A percentile compares a stretch with the other conserved stretches of the same genome.
Evolutionary conservation across 64 coral and sea anemone genomes (phyloP).

Genomic region (Pocillopora verrucosa): DNA sequence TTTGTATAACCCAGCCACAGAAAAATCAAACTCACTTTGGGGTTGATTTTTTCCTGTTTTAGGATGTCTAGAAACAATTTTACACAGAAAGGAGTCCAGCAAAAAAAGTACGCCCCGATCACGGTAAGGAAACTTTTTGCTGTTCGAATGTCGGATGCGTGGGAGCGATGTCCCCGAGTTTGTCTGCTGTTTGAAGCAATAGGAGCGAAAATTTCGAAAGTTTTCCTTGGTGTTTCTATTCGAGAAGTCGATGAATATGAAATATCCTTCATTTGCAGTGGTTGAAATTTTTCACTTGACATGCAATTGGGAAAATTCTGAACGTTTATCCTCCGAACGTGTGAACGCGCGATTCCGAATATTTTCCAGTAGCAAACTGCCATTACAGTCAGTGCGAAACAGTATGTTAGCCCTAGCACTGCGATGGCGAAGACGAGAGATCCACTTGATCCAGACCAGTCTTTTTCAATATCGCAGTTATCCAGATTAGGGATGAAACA

Average conservation of each 20-base stretch:
- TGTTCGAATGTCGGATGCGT: slow-evolving; percentile 41
- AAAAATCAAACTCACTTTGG: slow-evolving; percentile 34
- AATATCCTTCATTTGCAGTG: background rate
- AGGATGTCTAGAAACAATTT: slow-evolving; percentile 28
- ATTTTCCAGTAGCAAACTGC: slow-evolving; percentile 57
- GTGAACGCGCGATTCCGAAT: slow-evolving; percentile 54
- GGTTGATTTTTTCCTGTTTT: background rate
- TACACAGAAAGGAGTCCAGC: slow-evolving; percentile 68
- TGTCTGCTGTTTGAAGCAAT: background rate
- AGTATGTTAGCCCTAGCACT: slow-evolving; percentile 62
- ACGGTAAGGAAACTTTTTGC: slow-evolving; percentile 59
- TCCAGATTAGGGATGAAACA: slow-evolving; percentile 72
- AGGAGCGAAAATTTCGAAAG: background rate
- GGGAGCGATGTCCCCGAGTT: background rate
- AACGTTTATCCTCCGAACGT: slow-evolving; percentile 29
- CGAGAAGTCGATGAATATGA: background rate
- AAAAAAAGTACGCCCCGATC: slow-evolving; percentile 47
- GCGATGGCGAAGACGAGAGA: slow-evolving; percentile 29
- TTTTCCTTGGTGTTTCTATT: background rate
- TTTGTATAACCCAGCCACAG: slow-evolving; percentile 66
- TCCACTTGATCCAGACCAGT: slow-evolving; percentile 49
- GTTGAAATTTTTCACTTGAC: background rate
- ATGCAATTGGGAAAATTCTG: background rate
- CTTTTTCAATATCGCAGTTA: slow-evolving; percentile 34
- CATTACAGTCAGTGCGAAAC: slow-evolving; percentile 41